Evolutionary conservation across 2,797 vertebrate species (phyloP), one percentile per base, ranked within the genome.

Genomic region (Sebastes oblongus): DNA sequence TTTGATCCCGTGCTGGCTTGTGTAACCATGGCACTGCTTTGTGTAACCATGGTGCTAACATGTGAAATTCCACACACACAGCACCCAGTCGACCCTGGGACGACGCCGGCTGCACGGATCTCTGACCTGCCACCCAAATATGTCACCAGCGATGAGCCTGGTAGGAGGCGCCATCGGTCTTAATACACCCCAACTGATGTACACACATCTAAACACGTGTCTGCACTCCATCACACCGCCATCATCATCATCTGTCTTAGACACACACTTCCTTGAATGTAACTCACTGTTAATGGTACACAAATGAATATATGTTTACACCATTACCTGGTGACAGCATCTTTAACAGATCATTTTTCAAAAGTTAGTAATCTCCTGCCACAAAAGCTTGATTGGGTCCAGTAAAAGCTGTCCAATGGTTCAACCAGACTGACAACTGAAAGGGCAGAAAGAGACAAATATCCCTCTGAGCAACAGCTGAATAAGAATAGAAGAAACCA

Each of bases 41-140:
- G 66, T 75, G 86, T 39, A 90, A 92, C 90, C 92, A 89, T 85
- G 83, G 72, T 91, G 91, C 88, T 88, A 91, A 14, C 58, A 88
- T 8, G 67, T 91, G 94, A 95, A 96, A 96, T 94, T 94, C 93
- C 94, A 93, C 72, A 92, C 65, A 58, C 27, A 65, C 80, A 50
- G 78, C 52, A 81, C 77, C 80, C 36, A 55, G 84, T 39, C 66
- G 61, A 90, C 78, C 81, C 88, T 9, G 81, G 80, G 83, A 81
- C 77, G 39, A 78, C 50, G 64, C 75, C 71, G 24, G 77, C 87
- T 59, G 66, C 83, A 77, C 84, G 82, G 32, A 81, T 86, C 79
- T 90, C 84, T 82, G 86, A 90, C 91, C 90, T 52, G 81, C 71
- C 65, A 59, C 84, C 87, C 77, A 80, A 82, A 86, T 61, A 84